Evolutionary conservation across 2,797 vertebrate species (phyloP).

Genomic region (Acipenser ruthenus): DNA sequence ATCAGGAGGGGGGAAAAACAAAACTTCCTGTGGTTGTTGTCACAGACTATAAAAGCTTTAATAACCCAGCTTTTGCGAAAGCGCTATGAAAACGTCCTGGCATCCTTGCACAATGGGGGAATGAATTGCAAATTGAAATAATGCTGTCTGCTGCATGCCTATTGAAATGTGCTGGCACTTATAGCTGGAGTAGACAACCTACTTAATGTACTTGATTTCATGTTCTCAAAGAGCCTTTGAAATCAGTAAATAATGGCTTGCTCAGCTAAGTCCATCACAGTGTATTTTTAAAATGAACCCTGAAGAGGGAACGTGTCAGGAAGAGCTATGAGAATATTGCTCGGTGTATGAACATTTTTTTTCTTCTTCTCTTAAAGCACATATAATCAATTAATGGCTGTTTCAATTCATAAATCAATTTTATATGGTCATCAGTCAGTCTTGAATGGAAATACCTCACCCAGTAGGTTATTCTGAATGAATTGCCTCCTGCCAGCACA

Average conservation of each 20-base stretch:
- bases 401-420: conserved; percentile 98
- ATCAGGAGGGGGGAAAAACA: no score
- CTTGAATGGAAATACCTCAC: conserved; percentile 81
- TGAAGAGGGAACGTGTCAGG: conserved; percentile 46
- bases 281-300: neutral
- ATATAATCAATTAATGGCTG: conserved; percentile 94
- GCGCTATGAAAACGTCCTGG: neutral
- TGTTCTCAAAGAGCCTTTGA: conserved; percentile 8
- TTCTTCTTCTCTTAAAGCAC: conserved; percentile 74
- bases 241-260: neutral
- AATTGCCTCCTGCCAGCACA: conserved; percentile 60
- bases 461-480: conserved; percentile 71
- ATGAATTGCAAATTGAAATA: neutral
- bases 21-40: no score
- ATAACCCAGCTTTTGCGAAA: no score
- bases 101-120: neutral
- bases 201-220: conserved; percentile 9
- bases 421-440: conserved; percentile 99
- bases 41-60: no score
- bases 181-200: conserved; percentile 8
- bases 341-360: conserved; percentile 42
- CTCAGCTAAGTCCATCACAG: neutral
- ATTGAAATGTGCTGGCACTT: conserved; percentile 8
- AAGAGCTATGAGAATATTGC: conserved; percentile 51
- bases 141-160: neutral